Base-by-base conservation (phyloP, 2,888 invertebrate species). In the Drosophila falleni region DNA sequence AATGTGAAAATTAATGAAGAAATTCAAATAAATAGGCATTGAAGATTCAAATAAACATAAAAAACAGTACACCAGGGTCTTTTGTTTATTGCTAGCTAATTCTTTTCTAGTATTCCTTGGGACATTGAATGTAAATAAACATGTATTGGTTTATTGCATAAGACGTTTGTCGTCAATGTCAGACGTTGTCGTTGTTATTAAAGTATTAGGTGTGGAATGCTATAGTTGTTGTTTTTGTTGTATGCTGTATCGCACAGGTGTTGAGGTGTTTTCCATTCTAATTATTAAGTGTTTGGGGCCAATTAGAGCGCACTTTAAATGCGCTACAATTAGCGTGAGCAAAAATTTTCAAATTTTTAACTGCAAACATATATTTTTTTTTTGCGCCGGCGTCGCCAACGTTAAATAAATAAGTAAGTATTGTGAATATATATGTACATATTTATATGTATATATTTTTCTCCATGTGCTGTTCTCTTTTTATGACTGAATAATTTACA, bases 401-500 rank as follows among this genome's bases (percentile, higher is more conserved):
- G 46, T 64, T 65, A 29, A 51, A 35, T 23, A 55, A 8, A 23
- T n/a, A 41, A 9, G 16, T 10, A 15, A 15, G 9, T 39, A n/a
- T 31, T 31, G 31, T 10, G 9, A 31, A 31, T 9, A 31, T 19
- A 37, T n/a, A 26, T 35, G 15, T 39, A 53, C n/a, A 39, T n/a
- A n/a, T 31, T 15, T 15, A 23, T 16, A 26, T 39, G n/a, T 11
- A 23, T 29, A 16, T 33, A 29, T 44, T 16, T 37, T 56, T 68
- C 49, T 41, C 15, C 9, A 42, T 50, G 49, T 51, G 64, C 54
- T 67, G 63, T 49, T 58, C 50, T 65, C 53, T 61, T 63, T 66
- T 74, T 75, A 78, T 86, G 86, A 82, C 78, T 83, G 78, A 78
- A 83, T 71, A 81, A 86, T 83, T 77, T 86, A 83, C 82, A 86